Conservation (phyloP, 2,888 invertebrate genomes). For the Chalcis sispes region DNA sequence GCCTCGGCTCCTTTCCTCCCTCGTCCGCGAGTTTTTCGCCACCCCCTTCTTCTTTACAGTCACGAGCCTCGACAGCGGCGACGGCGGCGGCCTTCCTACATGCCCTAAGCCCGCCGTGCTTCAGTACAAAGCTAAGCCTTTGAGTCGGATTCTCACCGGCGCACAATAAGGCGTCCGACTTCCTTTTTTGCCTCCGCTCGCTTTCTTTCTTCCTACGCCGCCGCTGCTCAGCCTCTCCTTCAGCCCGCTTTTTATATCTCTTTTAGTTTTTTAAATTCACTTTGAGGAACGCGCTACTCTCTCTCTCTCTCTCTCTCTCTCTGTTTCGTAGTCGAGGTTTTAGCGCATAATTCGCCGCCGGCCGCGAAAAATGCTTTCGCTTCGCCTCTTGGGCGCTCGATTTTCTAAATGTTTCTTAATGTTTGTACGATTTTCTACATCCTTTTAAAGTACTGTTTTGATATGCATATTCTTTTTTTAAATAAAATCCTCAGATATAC, state of each 20-base stretch:
- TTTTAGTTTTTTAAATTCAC: constrained; percentile 67
- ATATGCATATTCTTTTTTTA: no score
- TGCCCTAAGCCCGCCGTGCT: constrained; percentile 46
- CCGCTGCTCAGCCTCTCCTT: constrained; percentile 59
- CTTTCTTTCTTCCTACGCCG: constrained; percentile 35
- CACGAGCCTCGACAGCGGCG: constrained; percentile 46
- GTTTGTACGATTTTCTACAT: constrained; percentile 13
- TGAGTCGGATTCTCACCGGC: constrained; percentile 73
- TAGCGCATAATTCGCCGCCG: constrained; percentile 37
- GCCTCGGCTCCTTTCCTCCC: not conserved
- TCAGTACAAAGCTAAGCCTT: constrained; percentile 74
- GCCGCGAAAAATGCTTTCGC: constrained; percentile 24
- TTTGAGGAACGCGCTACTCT: constrained; percentile 53
- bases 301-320: constrained; percentile 22
- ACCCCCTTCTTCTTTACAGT: constrained; percentile 62
- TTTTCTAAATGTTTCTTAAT: constrained; percentile 43
- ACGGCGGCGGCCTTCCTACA: constrained; percentile 42
- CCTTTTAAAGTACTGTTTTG: no score
- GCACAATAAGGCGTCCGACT: constrained; percentile 75
- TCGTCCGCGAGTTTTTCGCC: constrained; percentile 50
- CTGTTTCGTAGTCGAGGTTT: constrained; percentile 21
- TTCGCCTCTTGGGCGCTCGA: constrained; percentile 6
- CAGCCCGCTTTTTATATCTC: constrained; percentile 54
- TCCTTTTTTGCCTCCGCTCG: constrained; percentile 63
- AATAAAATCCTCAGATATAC: no score